Base-by-base conservation (phyloP, 2,113 vertebrate species). In the Scartelaos histophorus region DNA sequence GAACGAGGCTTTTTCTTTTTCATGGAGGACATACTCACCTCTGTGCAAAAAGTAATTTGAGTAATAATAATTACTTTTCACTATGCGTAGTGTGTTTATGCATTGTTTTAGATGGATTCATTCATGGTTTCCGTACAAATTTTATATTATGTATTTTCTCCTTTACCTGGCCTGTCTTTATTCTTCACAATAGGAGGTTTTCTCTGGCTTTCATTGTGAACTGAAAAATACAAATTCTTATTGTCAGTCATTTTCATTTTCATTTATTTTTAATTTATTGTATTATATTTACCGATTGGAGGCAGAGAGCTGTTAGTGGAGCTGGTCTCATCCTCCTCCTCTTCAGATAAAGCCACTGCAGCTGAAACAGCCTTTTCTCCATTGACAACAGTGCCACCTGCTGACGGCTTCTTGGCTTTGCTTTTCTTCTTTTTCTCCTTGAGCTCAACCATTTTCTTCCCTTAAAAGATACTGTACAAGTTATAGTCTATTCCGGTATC, bases 1-100 rank as follows among this genome's bases (percentile, higher is more conserved):
- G 97, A 97, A 54, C 96, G 95, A 70, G 95, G 89, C 78, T 98
- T 99, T 85, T 93, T 97, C 90, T 94, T 98, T 91, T 96, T 98
- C 84, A 91, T 38, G 24, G 83, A 74, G 17, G 62, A 34, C 49
- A 74, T 0, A 58, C 5, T 72, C 0, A 58, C 1, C 35, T 89
- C 87, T 87, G 73, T 5, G 58, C 11, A 38, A 0, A 57, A 6
- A 57, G 10, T 22, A 3, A 25, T 2, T 0, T 2, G 2, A 17
- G 3, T 13, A 46, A 0, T 1, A 17, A 15, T 7, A 34, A 35
- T 29, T 13, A 12, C 1, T 46, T 46, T 46, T 29, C 29, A 29
- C 29, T 29, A 29, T 29, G n/a, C n/a, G n/a, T n/a, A n/a, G n/a
- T n/a, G 29, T 29, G 29, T 29, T 29, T 29, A 29, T 29, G 29